Evolutionary conservation across 2,888 invertebrate genomes (phyloP).

Genomic region (Osmoderma eremita): DNA sequence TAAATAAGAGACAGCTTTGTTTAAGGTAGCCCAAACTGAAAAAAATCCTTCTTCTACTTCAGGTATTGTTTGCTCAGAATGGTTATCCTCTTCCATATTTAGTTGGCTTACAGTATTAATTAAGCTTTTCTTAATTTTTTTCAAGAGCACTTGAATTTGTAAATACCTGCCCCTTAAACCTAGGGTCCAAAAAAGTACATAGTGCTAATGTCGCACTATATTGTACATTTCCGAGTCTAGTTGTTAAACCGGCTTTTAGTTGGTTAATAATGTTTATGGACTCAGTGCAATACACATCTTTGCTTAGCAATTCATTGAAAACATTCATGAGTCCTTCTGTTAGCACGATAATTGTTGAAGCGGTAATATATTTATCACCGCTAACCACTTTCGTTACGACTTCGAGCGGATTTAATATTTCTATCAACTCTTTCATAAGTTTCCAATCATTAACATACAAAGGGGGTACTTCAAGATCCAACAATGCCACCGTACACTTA

Average conservation of each 20-base stretch:
- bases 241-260: too few species aligned
- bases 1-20: constrained; percentile 11
- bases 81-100: too few species aligned
- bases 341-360: not conserved
- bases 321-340: not conserved
- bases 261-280: not conserved
- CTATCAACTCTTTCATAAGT: constrained; percentile 39
- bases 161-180: constrained; percentile 33
- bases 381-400: constrained; percentile 37
- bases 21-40: constrained; percentile 13
- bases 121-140: not conserved
- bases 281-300: too few species aligned
- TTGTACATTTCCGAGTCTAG: not conserved
- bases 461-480: not conserved
- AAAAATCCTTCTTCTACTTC: constrained; percentile 7
- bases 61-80: not conserved
- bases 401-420: constrained; percentile 44
- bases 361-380: constrained; percentile 29
- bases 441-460: constrained; percentile 38
- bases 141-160: constrained; percentile 6
- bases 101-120: not conserved
- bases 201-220: constrained; percentile 5
- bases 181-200: constrained; percentile 37
- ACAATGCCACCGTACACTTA: not conserved
- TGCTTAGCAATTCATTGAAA: not conserved